Evolutionary conservation across 2,113 vertebrate genomes (phyloP), one percentile per base, ranked within the genome.

Genomic region (Pterocles burchelli): DNA sequence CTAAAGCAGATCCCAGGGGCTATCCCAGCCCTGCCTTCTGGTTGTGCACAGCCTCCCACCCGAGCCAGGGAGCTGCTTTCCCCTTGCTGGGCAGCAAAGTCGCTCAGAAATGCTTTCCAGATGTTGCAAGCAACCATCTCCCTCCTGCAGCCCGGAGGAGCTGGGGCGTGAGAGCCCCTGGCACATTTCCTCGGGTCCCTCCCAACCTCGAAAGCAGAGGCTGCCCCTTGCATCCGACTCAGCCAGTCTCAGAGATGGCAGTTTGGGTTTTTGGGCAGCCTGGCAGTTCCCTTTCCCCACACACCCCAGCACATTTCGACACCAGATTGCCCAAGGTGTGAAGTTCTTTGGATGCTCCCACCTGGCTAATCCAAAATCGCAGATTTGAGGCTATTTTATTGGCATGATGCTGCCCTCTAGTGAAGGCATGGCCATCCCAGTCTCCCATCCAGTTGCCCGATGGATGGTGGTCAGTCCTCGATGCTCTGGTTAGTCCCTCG

Each of bases 321-420:
- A 0, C 58, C 70, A 6, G n/a, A 1, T 16, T 36, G 70, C 28
- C 33, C 16, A 17, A 76, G 62, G 66, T 59, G 76, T 12, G 79
- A 75, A 79, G 62, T 29, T 58, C 21, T 63, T 1, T 0, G 68
- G 90, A 33, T 26, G 80, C 22, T 91, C 70, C 51, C 70, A 11
- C 36, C 66, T 5, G 86, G 21, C 13, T 3, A 2, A 38, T 29
- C 70, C 63, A 17, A 29, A 87, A 68, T 5, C 2, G 67, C 41
- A 1, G 57, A 21, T 63, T 58, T 15, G 9, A 9, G 33, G 48
- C 5, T 0, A 20, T 28, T 57, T 92, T 17, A 20, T 58, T 76
- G 95, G 93, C 91, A 7, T 71, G 93, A 61, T 91, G 95, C 93
- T 94, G 95, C 96, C 95, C 96, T 92, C 96, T 96, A 93, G 91